Evolutionary conservation across 2,797 vertebrate genomes (phyloP).

Genomic region (Moxostoma hubbsi): DNA sequence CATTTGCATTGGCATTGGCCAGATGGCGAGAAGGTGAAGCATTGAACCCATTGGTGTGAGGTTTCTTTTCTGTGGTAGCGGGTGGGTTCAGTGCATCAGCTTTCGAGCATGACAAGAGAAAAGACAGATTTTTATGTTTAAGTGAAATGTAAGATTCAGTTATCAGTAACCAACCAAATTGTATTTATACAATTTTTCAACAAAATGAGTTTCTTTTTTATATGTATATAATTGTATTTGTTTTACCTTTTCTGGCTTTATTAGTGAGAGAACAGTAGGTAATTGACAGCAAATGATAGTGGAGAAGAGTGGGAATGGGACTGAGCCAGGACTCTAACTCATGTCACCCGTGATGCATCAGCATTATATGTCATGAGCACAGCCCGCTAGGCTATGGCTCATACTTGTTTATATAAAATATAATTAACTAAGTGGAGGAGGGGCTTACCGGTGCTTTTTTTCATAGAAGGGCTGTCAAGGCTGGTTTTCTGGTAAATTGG

Average conservation of each 20-base stretch:
- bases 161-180: neutral
- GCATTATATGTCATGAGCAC: too few relatives aligned
- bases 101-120: constrained; percentile 31
- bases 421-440: neutral
- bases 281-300: too few relatives aligned
- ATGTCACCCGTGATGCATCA: too few relatives aligned
- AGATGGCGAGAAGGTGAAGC: constrained; percentile 74
- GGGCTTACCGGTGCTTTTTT: constrained; percentile 69
- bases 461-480: constrained; percentile 64
- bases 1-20: constrained; percentile 63
- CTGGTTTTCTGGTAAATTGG: constrained; percentile 63
- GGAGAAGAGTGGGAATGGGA: too few relatives aligned
- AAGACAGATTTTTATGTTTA: neutral
- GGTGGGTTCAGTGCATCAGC: constrained; percentile 64
- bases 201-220: too few relatives aligned
- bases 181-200: too few relatives aligned
- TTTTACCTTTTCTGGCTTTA: too few relatives aligned
- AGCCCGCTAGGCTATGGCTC: too few relatives aligned
- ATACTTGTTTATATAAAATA: too few relatives aligned
- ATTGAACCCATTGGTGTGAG: constrained; percentile 75
- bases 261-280: too few relatives aligned
- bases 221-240: too few relatives aligned
- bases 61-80: constrained; percentile 72
- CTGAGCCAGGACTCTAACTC: too few relatives aligned
- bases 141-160: neutral